A percentile compares a stretch with the other conserved stretches of the same genome.
phyloP scores from a whole-genome alignment of 2,797 vertebrate genomes.

The Acipenser transmontanus region DNA sequence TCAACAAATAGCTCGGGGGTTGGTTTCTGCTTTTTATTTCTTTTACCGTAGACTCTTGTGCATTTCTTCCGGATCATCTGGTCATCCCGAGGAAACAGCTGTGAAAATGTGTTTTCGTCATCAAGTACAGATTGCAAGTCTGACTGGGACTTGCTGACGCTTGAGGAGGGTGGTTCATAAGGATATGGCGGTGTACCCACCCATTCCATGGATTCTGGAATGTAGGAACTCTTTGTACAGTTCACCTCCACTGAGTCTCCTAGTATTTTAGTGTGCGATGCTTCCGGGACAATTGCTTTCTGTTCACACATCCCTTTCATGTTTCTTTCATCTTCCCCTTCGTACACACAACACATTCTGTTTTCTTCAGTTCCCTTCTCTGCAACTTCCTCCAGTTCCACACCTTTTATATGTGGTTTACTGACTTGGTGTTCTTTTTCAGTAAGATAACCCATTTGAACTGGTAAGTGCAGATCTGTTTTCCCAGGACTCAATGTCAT shows the following conservation, averaged over 20 bases:
- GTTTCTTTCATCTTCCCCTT: constrained; percentile 25
- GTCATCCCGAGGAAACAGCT: constrained; percentile 78
- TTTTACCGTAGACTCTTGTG: constrained; percentile 81
- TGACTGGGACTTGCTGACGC: constrained; percentile 37
- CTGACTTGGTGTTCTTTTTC: not conserved
- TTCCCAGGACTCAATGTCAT: constrained; percentile 29
- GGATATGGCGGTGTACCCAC: constrained; percentile 28
- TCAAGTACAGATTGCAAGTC: constrained; percentile 71
- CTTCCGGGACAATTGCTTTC: constrained; percentile 29
- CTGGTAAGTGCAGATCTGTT: constrained; percentile 26
- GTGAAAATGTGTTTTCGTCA: constrained; percentile 78
- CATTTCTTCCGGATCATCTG: constrained; percentile 77
- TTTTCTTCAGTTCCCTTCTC: constrained; percentile 32
- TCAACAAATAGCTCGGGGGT: constrained; percentile 28
- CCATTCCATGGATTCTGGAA: constrained; percentile 28
- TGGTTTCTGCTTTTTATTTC: constrained; percentile 64
- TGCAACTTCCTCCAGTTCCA: constrained; percentile 25
- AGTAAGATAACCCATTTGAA: constrained; percentile 16
- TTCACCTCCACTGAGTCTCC: constrained; percentile 50
- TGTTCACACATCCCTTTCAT: constrained; percentile 35
- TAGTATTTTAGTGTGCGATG: constrained; percentile 40
- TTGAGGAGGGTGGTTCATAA: constrained; percentile 42
- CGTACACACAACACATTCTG: constrained; percentile 22
- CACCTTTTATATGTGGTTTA: constrained; percentile 17
- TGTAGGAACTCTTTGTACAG: constrained; percentile 43